phyloP scores from a whole-genome alignment of 2,113 vertebrate species.

The Nothoprocta pentlandii region DNA sequence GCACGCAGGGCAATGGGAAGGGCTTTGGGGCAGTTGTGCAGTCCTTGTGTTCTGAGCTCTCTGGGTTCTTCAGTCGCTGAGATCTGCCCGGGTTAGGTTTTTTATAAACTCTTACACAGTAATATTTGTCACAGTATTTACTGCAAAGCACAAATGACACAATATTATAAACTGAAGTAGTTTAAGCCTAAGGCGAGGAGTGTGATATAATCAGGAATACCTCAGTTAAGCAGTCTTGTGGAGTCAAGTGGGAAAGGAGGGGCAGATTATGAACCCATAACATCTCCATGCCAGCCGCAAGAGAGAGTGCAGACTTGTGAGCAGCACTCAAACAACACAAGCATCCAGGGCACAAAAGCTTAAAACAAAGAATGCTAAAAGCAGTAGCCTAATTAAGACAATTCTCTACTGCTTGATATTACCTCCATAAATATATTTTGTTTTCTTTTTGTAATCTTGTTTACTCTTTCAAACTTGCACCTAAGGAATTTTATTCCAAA shows the following conservation, averaged over 20 bases:
- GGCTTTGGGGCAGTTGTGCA: not conserved
- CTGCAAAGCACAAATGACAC: not conserved
- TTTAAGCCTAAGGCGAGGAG: not conserved
- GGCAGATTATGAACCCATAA: not conserved
- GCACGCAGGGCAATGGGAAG: not conserved
- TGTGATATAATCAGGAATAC: not conserved
- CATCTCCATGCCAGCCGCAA: not conserved
- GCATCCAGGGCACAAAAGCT: not conserved
- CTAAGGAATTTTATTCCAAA: not conserved
- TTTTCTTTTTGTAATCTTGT: not conserved
- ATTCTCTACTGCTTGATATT: not conserved
- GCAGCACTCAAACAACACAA: not conserved
- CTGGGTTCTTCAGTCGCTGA: not conserved
- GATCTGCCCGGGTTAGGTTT: slow-evolving; percentile 11
- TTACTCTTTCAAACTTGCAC: not conserved
- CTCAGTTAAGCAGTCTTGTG: not conserved
- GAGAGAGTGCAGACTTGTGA: accelerated
- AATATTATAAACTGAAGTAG: not conserved
- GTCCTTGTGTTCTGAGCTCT: not conserved
- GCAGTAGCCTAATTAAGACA: not conserved
- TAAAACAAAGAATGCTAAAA: not conserved
- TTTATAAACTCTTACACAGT: slow-evolving; percentile 6
- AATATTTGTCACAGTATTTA: not conserved
- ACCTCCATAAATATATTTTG: not conserved
- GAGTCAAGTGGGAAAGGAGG: not conserved